Evolutionary conservation across 1,140 invertebrate species (phyloP), one percentile per base, ranked within the genome.

Genomic region (Gonioctena quinquepunctata): DNA sequence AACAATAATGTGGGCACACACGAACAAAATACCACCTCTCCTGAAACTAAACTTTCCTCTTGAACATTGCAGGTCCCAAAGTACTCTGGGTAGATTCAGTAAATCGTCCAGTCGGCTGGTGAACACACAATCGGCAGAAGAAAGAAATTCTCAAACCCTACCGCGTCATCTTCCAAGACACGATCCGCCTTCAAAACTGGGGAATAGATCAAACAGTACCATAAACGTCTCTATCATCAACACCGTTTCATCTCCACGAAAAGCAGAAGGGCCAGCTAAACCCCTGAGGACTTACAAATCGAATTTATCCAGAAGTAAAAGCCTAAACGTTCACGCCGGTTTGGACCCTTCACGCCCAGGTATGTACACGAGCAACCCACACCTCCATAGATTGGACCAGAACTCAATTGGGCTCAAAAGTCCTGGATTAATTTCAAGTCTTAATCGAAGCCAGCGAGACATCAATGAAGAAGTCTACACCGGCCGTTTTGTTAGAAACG

Each of bases 341-440:
- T 66, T 72, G 23, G 71, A 75, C 57, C 42, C 60, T 85, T 63
- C 65, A 62, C 70, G 52, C 52, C 82, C 84, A 13, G 86, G 82
- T 33, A 87, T 89, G 74, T 92, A 93, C 82, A 92, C 91, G 75
- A 93, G 91, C 0, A 93, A 90, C 80, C 89, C 91, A 13, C 91
- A 93, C 70, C 80, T 94, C 18, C 90, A 90, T 76, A 85, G 88
- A 75, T n/a, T 42, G 33, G 33, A 42, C 13, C 33, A 42, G 16
- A 89, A 87, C 21, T 88, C 90, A 5, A 87, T 90, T 66, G 92
- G 92, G 18, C 82, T 95, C 1, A 94, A 94, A 76, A 94, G 92
- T 79, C 93, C 93, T 0, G 92, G 92, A 33, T 92, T 95, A 63
- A 89, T 95, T 3, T 92, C 92, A 49, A 92, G 92, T 72, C 92